A percentile compares a stretch with the other conserved stretches of the same genome.
phyloP scores from a whole-genome alignment of 2,113 vertebrate species.

The Origma solitaria region DNA sequence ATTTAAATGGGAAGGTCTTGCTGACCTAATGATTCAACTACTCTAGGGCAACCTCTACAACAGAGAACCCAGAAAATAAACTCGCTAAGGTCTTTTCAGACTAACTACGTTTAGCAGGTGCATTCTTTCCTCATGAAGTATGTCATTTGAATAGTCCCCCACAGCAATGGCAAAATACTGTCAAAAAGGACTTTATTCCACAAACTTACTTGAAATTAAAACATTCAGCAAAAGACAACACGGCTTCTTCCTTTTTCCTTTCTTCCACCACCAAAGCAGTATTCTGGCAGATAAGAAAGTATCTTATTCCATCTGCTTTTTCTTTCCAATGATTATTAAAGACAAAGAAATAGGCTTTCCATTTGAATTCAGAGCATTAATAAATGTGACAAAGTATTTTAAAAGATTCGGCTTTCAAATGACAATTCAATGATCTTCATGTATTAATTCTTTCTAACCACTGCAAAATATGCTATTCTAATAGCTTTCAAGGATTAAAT shows the following conservation, averaged over 20 bases:
- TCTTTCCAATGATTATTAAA: neutral
- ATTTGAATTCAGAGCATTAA: neutral
- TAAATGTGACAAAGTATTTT: neutral
- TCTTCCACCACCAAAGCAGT: neutral
- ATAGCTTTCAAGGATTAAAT: neutral
- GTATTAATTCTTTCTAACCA: neutral
- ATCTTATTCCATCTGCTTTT: neutral
- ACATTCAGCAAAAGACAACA: neutral
- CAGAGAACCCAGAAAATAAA: neutral
- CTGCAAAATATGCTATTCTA: neutral
- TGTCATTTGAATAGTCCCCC: neutral
- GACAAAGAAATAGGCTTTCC: neutral
- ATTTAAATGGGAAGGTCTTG: neutral
- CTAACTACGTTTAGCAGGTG: neutral
- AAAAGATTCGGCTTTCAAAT: neutral
- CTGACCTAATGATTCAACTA: neutral
- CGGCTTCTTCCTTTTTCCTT: neutral
- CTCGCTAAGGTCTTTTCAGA: neutral
- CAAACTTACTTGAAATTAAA: neutral
- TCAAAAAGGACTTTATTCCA: neutral
- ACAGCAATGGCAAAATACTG: neutral
- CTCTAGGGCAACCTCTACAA: rapidly evolving
- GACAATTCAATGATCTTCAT: neutral
- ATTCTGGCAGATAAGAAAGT: neutral
- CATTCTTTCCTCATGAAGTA: neutral